Percentiles rank a stretch among this genome's conserved stretches.
Evolutionary conservation across 2,113 vertebrate genomes (phyloP).

Genomic region (Scophthalmus maximus): DNA sequence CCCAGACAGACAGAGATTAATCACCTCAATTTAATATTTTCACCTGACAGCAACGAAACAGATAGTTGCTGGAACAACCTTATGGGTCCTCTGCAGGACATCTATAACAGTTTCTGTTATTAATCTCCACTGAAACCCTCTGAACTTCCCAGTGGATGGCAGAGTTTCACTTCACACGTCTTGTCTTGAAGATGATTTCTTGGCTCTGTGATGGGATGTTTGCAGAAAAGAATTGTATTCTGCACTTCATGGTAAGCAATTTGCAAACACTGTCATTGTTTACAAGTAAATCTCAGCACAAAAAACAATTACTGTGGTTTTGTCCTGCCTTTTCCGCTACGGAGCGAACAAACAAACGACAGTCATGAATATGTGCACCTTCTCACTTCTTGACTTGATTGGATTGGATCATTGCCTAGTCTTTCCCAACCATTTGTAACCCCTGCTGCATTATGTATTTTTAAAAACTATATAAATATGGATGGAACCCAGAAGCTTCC

Average conservation of each 20-base stretch:
- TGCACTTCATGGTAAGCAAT: constrained; percentile 34
- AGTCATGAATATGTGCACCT: constrained; percentile 58
- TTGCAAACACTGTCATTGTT: constrained; percentile 49
- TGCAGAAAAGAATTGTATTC: constrained; percentile 17
- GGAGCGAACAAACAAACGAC: constrained; percentile 43
- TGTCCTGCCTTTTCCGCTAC: constrained; percentile 31
- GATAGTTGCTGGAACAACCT: constrained; percentile 70
- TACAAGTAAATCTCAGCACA: constrained; percentile 38
- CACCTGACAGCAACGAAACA: constrained; percentile 69
- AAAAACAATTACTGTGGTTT: constrained; percentile 46
- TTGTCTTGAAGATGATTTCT: constrained; percentile 43
- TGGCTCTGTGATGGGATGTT: constrained; percentile 32
- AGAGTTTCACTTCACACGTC: constrained; percentile 37
- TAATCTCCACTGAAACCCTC: constrained; percentile 73
- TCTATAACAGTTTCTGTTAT: constrained; percentile 66
- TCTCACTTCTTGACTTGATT: constrained; percentile 58
- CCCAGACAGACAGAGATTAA: constrained; percentile 71
- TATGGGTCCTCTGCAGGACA: constrained; percentile 61
- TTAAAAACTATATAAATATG: neutral
- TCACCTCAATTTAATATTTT: constrained; percentile 71
- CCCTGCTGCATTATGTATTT: constrained; percentile 1
- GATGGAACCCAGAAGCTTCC: constrained; percentile 12
- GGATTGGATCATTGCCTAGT: constrained; percentile 56
- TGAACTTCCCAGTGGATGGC: constrained; percentile 52
- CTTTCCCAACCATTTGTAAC: constrained; percentile 13